These are phyloP conservation scores for Lytechinus variegatus DNA, from an alignment of 35 echinoderm and acorn worm genomes.

Conservation along the genomic window DNA sequence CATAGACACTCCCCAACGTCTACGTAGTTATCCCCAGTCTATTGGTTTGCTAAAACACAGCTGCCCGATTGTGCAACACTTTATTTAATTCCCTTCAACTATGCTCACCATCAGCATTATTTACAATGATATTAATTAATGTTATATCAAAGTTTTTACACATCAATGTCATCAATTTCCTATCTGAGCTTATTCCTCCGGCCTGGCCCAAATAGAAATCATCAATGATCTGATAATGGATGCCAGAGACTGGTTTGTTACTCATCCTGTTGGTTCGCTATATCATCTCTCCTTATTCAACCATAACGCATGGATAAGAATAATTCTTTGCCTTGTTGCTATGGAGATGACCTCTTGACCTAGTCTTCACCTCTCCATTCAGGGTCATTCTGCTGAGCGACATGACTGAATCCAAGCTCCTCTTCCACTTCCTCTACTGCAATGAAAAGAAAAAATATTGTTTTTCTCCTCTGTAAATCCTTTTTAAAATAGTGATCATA, in stretches of 20 bases:
- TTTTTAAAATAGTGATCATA: background rate
- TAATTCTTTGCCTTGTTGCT: background rate
- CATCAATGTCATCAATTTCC: no score
- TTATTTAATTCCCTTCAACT: background rate
- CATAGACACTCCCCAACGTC: no score
- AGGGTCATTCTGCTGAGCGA: slow-evolving; percentile 66
- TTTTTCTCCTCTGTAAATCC: background rate
- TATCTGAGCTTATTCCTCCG: no score
- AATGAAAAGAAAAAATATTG: slow-evolving; percentile 27
- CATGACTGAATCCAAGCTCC: slow-evolving; percentile 38
- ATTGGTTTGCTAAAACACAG: background rate
- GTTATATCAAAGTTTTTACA: no score
- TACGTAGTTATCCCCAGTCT: no score
- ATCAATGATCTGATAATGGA: no score
- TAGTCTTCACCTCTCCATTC: slow-evolving; percentile 66
- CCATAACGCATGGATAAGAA: background rate
- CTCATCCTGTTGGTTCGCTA: no score
- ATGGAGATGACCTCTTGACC: background rate
- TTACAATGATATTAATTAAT: no score
- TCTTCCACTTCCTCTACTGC: slow-evolving; percentile 52
- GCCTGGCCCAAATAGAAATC: no score
- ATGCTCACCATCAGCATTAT: background rate
- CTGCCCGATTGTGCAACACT: background rate
- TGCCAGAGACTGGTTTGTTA: no score
- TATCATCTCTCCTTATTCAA: no score